phyloP scores from a whole-genome alignment of 2,888 invertebrate species.

The Mythimna vitellina region DNA sequence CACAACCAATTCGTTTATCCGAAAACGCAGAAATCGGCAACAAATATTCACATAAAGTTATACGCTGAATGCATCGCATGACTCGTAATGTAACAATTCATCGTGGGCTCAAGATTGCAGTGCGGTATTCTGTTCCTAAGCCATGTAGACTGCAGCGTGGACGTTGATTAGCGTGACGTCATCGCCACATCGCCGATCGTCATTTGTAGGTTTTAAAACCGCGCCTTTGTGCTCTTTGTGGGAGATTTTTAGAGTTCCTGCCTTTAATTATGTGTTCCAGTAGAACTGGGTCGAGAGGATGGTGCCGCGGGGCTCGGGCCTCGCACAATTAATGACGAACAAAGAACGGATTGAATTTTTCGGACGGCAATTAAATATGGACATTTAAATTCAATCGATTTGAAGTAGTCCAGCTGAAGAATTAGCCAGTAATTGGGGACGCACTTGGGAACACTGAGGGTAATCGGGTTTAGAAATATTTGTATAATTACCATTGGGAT shows the following conservation, averaged over 20 bases:
- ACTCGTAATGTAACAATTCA: background rate
- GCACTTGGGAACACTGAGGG: constrained; percentile 13
- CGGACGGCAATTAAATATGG: constrained; percentile 50
- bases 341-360: constrained; percentile 64
- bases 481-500: constrained; percentile 45
- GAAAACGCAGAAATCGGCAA: background rate
- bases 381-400: constrained; percentile 47
- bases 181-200: constrained; percentile 47
- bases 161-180: constrained; percentile 47
- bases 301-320: constrained; percentile 46
- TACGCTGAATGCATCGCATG: background rate
- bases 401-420: constrained; percentile 19
- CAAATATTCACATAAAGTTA: background rate
- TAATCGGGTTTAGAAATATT: constrained; percentile 44
- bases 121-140: background rate
- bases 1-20: background rate
- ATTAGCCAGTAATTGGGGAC: constrained; percentile 38
- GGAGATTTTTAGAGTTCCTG: constrained; percentile 73
- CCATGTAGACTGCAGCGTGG: background rate
- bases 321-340: constrained; percentile 56
- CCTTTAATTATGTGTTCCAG: constrained; percentile 80
- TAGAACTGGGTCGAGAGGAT: constrained; percentile 68
- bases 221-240: constrained; percentile 71
- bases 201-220: constrained; percentile 67
- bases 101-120: background rate